phyloP scores from a whole-genome alignment of 2,888 invertebrate genomes.

The Oxycera nigricornis region DNA sequence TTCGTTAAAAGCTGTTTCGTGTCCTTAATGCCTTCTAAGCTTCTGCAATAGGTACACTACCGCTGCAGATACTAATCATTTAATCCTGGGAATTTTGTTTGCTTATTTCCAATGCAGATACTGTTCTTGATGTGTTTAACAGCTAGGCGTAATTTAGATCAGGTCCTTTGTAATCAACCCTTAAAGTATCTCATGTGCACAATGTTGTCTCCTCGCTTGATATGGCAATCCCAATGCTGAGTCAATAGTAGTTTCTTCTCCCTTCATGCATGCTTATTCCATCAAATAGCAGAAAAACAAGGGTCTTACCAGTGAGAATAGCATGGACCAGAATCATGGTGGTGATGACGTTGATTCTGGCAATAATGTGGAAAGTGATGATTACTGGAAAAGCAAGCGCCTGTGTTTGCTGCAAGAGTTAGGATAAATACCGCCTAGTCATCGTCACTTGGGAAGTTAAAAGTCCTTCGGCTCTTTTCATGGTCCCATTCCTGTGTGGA shows the following conservation, averaged over 20 bases:
- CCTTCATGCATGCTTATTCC: neutral
- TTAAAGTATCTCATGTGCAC: too few relatives aligned
- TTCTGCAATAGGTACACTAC: too few relatives aligned
- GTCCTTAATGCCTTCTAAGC: too few relatives aligned
- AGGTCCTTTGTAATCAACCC: too few relatives aligned
- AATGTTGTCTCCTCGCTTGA: too few relatives aligned
- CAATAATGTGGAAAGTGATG: constrained; percentile 27
- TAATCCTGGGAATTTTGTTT: too few relatives aligned
- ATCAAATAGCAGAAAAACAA: neutral
- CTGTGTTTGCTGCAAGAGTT: neutral
- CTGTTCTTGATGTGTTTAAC: too few relatives aligned
- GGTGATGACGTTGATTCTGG: constrained; percentile 16
- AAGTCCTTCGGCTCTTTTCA: neutral
- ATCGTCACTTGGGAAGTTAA: neutral
- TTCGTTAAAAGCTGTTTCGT: too few relatives aligned
- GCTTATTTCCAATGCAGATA: too few relatives aligned
- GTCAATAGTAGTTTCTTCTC: neutral
- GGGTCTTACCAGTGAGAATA: neutral
- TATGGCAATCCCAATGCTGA: neutral
- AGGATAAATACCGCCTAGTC: neutral
- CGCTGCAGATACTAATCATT: too few relatives aligned
- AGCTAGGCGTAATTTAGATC: too few relatives aligned
- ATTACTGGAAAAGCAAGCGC: constrained; percentile 5
- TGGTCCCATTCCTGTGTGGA: neutral
- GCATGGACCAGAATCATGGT: neutral